Evolutionary conservation across 2,113 vertebrate species (phyloP).

Genomic region (Saguinus midas): DNA sequence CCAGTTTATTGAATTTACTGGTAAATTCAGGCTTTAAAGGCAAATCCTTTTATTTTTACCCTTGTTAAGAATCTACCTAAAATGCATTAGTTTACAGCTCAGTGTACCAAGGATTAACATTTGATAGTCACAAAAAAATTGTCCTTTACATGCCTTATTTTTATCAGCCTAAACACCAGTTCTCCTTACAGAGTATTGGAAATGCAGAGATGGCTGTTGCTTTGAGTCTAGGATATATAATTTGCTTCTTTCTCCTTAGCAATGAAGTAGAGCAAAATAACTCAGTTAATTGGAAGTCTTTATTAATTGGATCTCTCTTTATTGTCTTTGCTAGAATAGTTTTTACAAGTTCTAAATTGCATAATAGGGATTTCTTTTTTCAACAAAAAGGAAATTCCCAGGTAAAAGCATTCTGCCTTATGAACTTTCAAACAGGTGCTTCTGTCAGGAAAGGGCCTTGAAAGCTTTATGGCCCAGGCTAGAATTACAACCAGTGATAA

Average conservation of each 20-base stretch:
- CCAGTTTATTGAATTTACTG: neutral
- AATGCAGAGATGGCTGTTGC: neutral
- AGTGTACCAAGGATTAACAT: neutral
- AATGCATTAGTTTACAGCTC: neutral
- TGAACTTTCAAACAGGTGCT: neutral
- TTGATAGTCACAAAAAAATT: neutral
- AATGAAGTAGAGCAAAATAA: neutral
- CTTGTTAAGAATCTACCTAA: neutral
- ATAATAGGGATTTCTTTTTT: neutral
- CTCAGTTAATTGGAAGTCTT: neutral
- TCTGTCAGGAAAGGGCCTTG: neutral
- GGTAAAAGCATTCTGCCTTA: neutral
- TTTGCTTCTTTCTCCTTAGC: slow-evolving; percentile 38
- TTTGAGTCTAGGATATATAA: neutral
- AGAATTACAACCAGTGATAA: slow-evolving; percentile 34
- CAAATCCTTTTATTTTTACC: slow-evolving; percentile 4
- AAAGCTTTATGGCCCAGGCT: slow-evolving; percentile 45
- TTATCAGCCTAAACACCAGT: neutral
- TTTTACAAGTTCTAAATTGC: neutral
- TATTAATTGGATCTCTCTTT: neutral
- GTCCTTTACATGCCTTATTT: neutral
- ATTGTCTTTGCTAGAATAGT: neutral
- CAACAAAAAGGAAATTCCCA: slow-evolving; percentile 9
- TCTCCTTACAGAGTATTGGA: neutral
- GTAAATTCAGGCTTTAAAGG: neutral